A percentile compares a stretch with the other conserved stretches of the same genome.
phyloP scores from a whole-genome alignment of 2,888 invertebrate species.

The Chalcis sispes region DNA sequence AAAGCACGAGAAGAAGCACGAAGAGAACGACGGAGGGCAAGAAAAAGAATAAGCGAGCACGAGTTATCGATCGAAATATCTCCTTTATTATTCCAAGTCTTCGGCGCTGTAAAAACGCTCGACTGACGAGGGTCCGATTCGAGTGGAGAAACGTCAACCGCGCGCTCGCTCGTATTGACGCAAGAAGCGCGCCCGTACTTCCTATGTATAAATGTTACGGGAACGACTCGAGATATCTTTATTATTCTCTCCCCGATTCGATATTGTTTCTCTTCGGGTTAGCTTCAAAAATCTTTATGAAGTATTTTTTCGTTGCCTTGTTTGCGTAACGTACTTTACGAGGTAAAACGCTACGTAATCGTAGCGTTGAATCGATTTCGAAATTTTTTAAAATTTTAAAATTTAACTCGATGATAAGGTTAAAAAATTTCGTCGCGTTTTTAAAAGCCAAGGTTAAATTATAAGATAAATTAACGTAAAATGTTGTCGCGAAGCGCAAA shows the following conservation, averaged over 20 bases:
- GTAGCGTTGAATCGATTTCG: too few relatives aligned
- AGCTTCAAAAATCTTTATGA: conserved; percentile 22
- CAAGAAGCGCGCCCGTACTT: background rate
- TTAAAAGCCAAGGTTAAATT: too few relatives aligned
- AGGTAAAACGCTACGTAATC: too few relatives aligned
- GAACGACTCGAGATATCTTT: conserved; percentile 28
- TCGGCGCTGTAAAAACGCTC: conserved; percentile 34
- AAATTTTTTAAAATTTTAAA: too few relatives aligned
- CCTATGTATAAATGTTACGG: conserved; percentile 23
- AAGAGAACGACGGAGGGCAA: background rate
- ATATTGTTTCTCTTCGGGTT: conserved; percentile 24
- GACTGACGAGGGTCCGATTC: conserved; percentile 29
- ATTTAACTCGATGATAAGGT: too few relatives aligned
- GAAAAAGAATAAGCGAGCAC: conserved; percentile 1
- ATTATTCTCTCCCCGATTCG: conserved; percentile 33
- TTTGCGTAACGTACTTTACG: too few relatives aligned
- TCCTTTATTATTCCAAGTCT: conserved; percentile 50
- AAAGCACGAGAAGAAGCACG: background rate
- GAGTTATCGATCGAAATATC: conserved; percentile 43
- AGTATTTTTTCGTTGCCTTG: background rate
- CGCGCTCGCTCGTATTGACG: conserved; percentile 8
- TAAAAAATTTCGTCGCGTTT: too few relatives aligned
- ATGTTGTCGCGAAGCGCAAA: too few relatives aligned
- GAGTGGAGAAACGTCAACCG: conserved; percentile 29
- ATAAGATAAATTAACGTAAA: too few relatives aligned